Evolutionary conservation across 2,113 vertebrate genomes (phyloP), one percentile per base, ranked within the genome.

Genomic region (Hippocampus abdominalis): DNA sequence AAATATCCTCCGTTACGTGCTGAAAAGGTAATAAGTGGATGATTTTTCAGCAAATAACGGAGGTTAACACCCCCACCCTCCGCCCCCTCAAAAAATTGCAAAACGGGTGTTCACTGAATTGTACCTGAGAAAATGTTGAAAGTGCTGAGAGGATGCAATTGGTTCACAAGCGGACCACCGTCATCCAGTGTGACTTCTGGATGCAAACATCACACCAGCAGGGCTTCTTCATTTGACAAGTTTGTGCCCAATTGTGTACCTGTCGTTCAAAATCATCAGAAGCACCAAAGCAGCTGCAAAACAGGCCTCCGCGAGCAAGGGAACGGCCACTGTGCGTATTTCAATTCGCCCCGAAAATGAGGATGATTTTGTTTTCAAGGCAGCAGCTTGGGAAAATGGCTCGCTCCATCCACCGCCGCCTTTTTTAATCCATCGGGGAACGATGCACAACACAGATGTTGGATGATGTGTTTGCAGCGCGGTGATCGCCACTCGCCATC

Each of bases 41-140:
- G 27, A 16, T 60, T 60, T 60, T 57, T n/a, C 8, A n/a, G 51
- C 10, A 53, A 53, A 53, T 53, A 53, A 53, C 1, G 9, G 3
- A 53, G 2, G 21, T 8, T 53, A 8, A 27, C 6, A 18, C 8
- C 57, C 27, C 15, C 29, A 7, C 1, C 1, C 1, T 8, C 2
- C 15, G 1, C 15, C 16, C 46, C 2, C 42, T 12, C 2, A 42
- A 16, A 18, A 46, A 48, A 16, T 4, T 48, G 42, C 13, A 15
- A 48, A 49, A 16, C 46, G 46, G 46, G 46, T 18, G 46, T 25
- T 57, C 1, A 25, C 12, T 57, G n/a, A 27, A 59, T 36, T n/a
- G 32, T 81, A 78, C 89, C 89, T 90, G 89, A 90, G 89, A 87
- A 75, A 80, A 3, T 70, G 48, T 40, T 36, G 27, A 54, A 72